Base-by-base conservation (phyloP, 2,888 invertebrate genomes). In the Ormia ochracea region DNA sequence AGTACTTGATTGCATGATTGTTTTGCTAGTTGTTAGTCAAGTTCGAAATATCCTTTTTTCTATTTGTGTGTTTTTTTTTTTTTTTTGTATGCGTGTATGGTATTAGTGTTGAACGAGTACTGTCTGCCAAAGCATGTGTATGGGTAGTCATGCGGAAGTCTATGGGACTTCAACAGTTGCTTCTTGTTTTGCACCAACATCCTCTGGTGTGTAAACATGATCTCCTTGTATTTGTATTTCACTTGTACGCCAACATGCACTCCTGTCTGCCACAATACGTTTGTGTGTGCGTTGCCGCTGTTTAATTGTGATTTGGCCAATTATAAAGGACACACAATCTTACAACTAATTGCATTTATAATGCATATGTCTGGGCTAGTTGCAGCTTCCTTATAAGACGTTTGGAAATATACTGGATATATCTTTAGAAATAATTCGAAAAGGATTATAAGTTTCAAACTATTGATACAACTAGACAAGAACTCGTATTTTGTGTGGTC, bases 361-460 rank as follows among this genome's bases (percentile, higher is more conserved):
- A 21, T n/a, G 36, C 33, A 33, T 6, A n/a, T 23, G 9, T 12
- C 12, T 23, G 5, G n/a, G n/a, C 38, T 6, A 36, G 36, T 56
- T 36, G 21, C 14, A 36, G 23, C 17, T 41, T 41, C 17, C 6
- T 7, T 12, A 41, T 41, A 41, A 4, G 14, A 14, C 36, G 23
- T 21, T 56, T 21, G 36, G 9, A 38, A 56, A 21, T 56, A 14
- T 36, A 56, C 33, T 56, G 21, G 33, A n/a, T 56, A 19, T 33
- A 36, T 33, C n/a, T 56, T 56, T 21, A 21, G 36, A 56, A 38
- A 56, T 38, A 56, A 56, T 56, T 56, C 56, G n/a, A 56, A 56
- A 56, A 14, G 56, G 6, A 38, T 36, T 36, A 56, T 7, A 56
- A 56, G 14, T 12, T 19, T 36, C 9, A 36, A 28, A 4, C 4